Evolutionary conservation across 2,888 invertebrate species (phyloP).

Genomic region (Melinopterus prodromus): DNA sequence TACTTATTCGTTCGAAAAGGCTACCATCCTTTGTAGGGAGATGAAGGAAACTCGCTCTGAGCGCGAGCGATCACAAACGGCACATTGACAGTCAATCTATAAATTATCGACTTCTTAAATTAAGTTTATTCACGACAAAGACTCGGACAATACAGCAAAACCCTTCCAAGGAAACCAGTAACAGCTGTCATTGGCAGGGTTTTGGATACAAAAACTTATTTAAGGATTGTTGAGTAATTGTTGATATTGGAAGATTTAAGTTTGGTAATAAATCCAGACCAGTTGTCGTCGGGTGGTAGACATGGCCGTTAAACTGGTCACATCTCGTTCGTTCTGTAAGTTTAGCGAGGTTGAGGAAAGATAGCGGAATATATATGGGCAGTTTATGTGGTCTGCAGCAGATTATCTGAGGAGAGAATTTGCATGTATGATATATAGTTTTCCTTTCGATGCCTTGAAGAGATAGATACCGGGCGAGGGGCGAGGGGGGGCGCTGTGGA

Average conservation of each 20-base stretch:
- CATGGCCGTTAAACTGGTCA: slow-evolving; percentile 19
- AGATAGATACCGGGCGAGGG: slow-evolving; percentile 13
- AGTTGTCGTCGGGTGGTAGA: slow-evolving; percentile 7
- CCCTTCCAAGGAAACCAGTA: too few relatives aligned
- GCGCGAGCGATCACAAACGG: too few relatives aligned
- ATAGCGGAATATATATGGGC: slow-evolving; percentile 45
- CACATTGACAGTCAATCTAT: too few relatives aligned
- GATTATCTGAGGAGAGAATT: slow-evolving; percentile 45
- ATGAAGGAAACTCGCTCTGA: neutral
- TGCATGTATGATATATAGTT: slow-evolving; percentile 39
- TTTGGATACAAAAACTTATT: neutral
- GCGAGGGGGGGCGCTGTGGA: neutral
- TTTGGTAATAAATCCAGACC: slow-evolving; percentile 16
- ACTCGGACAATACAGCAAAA: too few relatives aligned
- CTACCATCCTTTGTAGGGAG: neutral
- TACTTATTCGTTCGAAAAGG: slow-evolving; percentile 44
- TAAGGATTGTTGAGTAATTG: neutral
- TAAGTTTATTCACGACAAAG: too few relatives aligned
- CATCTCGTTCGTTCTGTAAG: slow-evolving; percentile 18
- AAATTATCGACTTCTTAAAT: too few relatives aligned
- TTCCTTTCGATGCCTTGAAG: slow-evolving; percentile 26
- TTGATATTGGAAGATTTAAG: neutral
- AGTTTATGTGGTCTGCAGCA: slow-evolving; percentile 46
- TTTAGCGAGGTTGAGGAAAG: slow-evolving; percentile 17
- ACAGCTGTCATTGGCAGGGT: neutral